These are phyloP conservation scores for Fukomys damarensis DNA, from an alignment of 2,113 vertebrate species.

Conservation along the genomic window DNA sequence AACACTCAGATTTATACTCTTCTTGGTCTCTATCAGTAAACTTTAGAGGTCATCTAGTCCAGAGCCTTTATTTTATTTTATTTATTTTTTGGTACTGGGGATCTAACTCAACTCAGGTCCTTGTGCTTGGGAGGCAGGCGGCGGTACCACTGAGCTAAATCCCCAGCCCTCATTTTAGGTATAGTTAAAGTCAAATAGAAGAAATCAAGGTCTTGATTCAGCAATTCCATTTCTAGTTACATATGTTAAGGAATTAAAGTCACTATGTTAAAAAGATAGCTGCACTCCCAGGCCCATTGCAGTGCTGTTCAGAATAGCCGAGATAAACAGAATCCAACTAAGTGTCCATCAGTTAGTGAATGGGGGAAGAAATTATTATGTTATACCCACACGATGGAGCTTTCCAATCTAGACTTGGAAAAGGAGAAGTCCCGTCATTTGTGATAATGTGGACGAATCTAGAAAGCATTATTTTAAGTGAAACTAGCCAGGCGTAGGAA, in stretches of 20 bases:
- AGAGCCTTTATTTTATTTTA: background rate
- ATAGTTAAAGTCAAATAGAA: background rate
- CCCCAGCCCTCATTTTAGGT: constrained; percentile 5
- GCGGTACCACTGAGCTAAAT: too few relatives aligned
- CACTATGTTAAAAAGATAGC: background rate
- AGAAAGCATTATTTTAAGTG: background rate
- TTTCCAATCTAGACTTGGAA: background rate
- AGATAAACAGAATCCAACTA: background rate
- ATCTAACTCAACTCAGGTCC: too few relatives aligned
- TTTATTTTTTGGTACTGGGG: too few relatives aligned
- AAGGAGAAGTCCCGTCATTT: background rate
- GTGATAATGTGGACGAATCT: background rate
- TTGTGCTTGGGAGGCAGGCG: too few relatives aligned
- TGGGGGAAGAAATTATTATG: background rate
- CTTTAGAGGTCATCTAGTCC: background rate
- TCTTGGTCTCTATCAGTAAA: background rate
- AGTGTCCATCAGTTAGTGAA: background rate
- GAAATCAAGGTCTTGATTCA: background rate
- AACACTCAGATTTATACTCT: background rate
- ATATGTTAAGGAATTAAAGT: background rate
- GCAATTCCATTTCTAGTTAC: background rate
- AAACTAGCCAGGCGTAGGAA: background rate
- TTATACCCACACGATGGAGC: background rate
- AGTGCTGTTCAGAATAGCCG: background rate
- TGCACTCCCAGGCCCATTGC: background rate